A percentile compares a stretch with the other conserved stretches of the same genome.
Evolutionary conservation across 2,888 invertebrate species (phyloP).

Genomic region (Drosophila tripunctata): DNA sequence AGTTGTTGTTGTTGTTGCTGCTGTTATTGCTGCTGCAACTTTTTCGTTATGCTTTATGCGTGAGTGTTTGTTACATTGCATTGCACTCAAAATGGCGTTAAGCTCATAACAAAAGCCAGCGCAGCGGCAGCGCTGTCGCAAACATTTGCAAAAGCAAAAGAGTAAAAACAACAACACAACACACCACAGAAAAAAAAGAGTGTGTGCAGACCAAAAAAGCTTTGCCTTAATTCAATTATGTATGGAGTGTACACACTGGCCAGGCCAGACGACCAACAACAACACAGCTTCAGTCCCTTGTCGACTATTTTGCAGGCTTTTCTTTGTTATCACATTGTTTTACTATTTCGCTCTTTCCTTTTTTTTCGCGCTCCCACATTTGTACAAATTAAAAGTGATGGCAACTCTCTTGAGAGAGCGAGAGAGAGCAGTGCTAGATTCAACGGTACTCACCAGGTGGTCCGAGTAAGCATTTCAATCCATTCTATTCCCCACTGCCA

Average conservation of each 20-base stretch:
- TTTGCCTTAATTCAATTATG: slow-evolving; percentile 65
- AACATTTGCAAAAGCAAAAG: slow-evolving; percentile 8
- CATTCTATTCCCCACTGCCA: slow-evolving; percentile 17
- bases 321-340: slow-evolving; percentile 20
- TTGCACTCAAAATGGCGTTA: slow-evolving; percentile 60
- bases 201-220: slow-evolving; percentile 32
- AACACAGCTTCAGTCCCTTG: slow-evolving; percentile 6
- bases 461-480: no score
- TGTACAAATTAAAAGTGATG: slow-evolving; percentile 64
- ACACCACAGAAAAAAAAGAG: slow-evolving; percentile 12
- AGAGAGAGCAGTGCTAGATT: no score
- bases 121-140: slow-evolving; percentile 24
- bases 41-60: slow-evolving; percentile 29
- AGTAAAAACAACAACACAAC: no score
- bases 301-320: slow-evolving; percentile 16
- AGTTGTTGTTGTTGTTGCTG: slow-evolving; percentile 13
- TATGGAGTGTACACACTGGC: slow-evolving; percentile 57
- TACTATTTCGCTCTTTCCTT: not conserved
- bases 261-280: slow-evolving; percentile 45
- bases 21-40: slow-evolving; percentile 31
- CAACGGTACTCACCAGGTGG: not conserved
- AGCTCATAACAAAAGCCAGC: slow-evolving; percentile 50
- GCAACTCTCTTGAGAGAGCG: slow-evolving; percentile 12
- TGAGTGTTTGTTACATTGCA: slow-evolving; percentile 37
- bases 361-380: slow-evolving; percentile 29